phyloP scores from a whole-genome alignment of 2,888 invertebrate species.

The Drosophila villosipedis region DNA sequence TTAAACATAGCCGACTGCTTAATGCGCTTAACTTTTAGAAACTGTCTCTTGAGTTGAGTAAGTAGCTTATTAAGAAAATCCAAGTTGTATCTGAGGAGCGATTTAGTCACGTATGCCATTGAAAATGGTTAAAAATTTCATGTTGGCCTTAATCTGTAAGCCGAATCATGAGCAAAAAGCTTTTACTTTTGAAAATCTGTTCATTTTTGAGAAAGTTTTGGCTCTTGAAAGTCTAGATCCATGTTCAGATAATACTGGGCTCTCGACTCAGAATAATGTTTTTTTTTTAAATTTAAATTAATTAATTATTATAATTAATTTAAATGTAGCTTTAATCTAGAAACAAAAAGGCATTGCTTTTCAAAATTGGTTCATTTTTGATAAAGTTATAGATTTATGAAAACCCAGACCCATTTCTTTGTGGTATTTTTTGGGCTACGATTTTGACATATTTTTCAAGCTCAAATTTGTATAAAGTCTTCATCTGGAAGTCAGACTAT shows the following conservation, averaged over 20 bases:
- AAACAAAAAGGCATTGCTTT: neutral
- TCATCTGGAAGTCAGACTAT: fast-evolving
- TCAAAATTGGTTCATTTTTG: neutral
- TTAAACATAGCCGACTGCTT: too few species aligned
- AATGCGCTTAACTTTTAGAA: neutral
- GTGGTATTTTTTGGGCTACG: too few species aligned
- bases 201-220: neutral
- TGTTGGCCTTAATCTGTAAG: neutral
- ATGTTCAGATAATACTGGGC: neutral
- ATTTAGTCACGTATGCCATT: fast-evolving
- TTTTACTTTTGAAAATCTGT: neutral
- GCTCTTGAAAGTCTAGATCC: neutral
- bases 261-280: fast-evolving
- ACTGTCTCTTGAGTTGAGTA: neutral
- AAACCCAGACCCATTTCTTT: too few species aligned
- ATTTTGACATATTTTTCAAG: neutral
- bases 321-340: neutral
- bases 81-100: fast-evolving
- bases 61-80: neutral
- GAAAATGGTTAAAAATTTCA: fast-evolving
- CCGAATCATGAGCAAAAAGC: neutral
- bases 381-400: neutral
- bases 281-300: neutral
- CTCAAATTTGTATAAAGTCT: neutral
- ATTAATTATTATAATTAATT: neutral